Evolutionary conservation across 2,888 invertebrate genomes (phyloP).

Genomic region (Xestia sexstrigata): DNA sequence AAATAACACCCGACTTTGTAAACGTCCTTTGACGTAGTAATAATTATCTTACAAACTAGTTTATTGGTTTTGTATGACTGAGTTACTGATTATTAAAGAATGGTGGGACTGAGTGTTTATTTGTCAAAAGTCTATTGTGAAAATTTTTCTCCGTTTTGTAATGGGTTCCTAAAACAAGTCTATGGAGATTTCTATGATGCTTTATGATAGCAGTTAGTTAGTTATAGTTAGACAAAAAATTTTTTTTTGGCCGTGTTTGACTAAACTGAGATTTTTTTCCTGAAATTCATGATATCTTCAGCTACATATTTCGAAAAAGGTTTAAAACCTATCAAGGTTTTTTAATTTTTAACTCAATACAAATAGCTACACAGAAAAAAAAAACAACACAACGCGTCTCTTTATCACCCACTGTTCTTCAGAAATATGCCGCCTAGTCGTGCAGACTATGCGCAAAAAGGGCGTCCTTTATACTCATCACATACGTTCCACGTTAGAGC

Average conservation of each 20-base stretch:
- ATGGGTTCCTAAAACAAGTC: no score
- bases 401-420: conserved; percentile 68
- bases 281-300: neutral
- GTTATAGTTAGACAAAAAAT: no score
- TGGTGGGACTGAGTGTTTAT: neutral
- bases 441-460: conserved; percentile 90
- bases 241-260: neutral
- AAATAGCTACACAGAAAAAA: neutral
- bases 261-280: neutral
- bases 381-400: conserved; percentile 67
- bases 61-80: neutral
- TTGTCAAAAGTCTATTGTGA: neutral
- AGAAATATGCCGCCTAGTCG: conserved; percentile 89
- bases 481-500: conserved; percentile 84
- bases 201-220: neutral
- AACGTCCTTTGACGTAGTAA: conserved; percentile 34
- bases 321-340: neutral
- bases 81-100: neutral
- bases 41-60: conserved; percentile 35
- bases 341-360: neutral
- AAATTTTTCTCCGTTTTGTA: no score
- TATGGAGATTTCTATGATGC: neutral
- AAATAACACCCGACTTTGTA: neutral
- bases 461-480: conserved; percentile 87
- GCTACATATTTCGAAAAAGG: no score